These are phyloP conservation scores for Pelobates fuscus DNA, from an alignment of 2,113 vertebrate species.

Conservation along the genomic window DNA sequence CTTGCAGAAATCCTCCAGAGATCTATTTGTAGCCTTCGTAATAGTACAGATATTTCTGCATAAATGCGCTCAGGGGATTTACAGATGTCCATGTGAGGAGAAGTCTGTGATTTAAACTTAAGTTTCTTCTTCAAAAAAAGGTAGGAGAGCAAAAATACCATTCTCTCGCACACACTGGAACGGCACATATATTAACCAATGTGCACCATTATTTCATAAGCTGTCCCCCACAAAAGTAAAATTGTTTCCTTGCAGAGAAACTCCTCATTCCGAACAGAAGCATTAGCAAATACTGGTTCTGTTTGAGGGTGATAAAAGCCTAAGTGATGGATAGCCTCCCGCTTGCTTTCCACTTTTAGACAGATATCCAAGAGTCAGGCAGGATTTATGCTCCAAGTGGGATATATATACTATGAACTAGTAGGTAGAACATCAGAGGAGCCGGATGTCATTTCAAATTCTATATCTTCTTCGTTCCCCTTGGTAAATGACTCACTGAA, in stretches of 20 bases:
- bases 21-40: slow-evolving; percentile 34
- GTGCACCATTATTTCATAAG: slow-evolving; percentile 35
- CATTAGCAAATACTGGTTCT: slow-evolving; percentile 45
- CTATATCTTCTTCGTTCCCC: slow-evolving; percentile 40
- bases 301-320: slow-evolving; percentile 50
- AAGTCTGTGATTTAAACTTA: slow-evolving; percentile 35
- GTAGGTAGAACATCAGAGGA: slow-evolving; percentile 42
- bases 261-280: slow-evolving; percentile 38
- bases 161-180: slow-evolving; percentile 22
- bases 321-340: slow-evolving; percentile 39
- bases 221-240: slow-evolving; percentile 48
- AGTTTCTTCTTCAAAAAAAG: slow-evolving; percentile 29
- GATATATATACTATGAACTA: slow-evolving; percentile 47
- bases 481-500: slow-evolving; percentile 47
- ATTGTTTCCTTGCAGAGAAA: slow-evolving; percentile 47
- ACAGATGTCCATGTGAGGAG: slow-evolving; percentile 31
- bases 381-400: slow-evolving; percentile 47
- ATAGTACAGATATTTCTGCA: slow-evolving; percentile 45
- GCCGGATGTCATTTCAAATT: slow-evolving; percentile 43
- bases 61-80: slow-evolving; percentile 42
- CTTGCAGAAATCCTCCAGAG: slow-evolving; percentile 23
- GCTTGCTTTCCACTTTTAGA: slow-evolving; percentile 41
- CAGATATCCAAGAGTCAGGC: slow-evolving; percentile 41
- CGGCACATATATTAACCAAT: slow-evolving; percentile 38
- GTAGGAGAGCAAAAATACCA: slow-evolving; percentile 22